phyloP scores from a whole-genome alignment of 2,797 vertebrate species.

The Sebastolobus altivelis region DNA sequence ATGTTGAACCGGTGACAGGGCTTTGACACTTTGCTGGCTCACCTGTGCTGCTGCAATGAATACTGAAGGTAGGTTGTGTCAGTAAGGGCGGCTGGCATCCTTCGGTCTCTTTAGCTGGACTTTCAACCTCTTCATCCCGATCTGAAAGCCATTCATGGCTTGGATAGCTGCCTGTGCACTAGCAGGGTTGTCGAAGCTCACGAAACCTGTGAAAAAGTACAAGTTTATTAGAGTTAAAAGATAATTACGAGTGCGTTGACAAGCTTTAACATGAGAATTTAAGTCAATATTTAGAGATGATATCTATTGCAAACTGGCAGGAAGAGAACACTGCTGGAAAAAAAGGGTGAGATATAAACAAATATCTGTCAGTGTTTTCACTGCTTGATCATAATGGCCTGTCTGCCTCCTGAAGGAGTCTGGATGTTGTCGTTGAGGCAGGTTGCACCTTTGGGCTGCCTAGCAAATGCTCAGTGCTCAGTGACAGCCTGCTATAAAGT shows the following conservation, averaged over 20 bases:
- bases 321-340: not conserved
- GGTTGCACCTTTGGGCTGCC: not conserved
- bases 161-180: conserved; percentile 98
- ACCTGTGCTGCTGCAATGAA: conserved; percentile 88
- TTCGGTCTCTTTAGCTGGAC: conserved; percentile 98
- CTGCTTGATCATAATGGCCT: conserved; percentile 18
- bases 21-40: conserved; percentile 27
- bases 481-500: not conserved
- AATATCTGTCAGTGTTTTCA: not conserved
- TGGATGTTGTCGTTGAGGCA: conserved; percentile 56
- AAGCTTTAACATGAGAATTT: not conserved
- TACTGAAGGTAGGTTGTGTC: conserved; percentile 84
- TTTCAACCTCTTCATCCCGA: conserved; percentile 99
- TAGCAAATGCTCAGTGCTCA: not conserved
- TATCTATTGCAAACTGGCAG: not conserved
- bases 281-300: not conserved
- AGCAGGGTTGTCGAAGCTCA: conserved; percentile 99
- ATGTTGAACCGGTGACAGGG: not conserved
- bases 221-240: conserved; percentile 9
- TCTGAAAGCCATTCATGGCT: conserved; percentile 99
- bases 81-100: conserved; percentile 97
- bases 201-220: conserved; percentile 88
- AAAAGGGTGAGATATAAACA: not conserved
- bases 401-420: conserved; percentile 11
- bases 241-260: not conserved